phyloP scores from a whole-genome alignment of 2,888 invertebrate species.

The Hypercompe scribonia region DNA sequence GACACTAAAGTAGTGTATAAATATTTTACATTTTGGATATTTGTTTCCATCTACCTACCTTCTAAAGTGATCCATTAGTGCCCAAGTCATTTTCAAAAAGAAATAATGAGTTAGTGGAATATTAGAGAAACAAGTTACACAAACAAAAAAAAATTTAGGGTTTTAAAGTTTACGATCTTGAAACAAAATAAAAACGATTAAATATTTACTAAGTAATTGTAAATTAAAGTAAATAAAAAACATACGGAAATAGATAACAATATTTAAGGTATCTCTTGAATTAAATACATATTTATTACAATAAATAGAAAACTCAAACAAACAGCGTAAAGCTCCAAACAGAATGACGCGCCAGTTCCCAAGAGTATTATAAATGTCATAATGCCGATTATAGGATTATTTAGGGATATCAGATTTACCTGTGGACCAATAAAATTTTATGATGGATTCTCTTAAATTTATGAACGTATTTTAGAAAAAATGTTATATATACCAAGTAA shows the following conservation, averaged over 20 bases:
- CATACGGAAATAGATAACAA: not conserved
- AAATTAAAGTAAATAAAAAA: not conserved
- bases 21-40: not conserved
- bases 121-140: not conserved
- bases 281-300: not conserved
- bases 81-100: not conserved
- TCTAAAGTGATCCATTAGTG: not conserved
- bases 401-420: not conserved
- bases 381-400: conserved; percentile 11
- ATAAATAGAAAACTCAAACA: not conserved
- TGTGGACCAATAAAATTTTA: not conserved
- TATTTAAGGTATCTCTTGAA: not conserved
- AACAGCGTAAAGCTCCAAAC: not conserved
- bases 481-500: not conserved
- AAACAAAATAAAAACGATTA: not conserved
- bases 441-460: conserved; percentile 5
- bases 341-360: not conserved
- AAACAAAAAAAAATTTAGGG: not conserved
- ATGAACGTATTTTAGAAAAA: not conserved
- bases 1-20: not conserved
- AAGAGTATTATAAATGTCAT: not conserved
- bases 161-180: not conserved
- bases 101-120: not conserved
- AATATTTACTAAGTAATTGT: not conserved
- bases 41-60: not conserved